Evolutionary conservation across 2,888 invertebrate genomes (phyloP).

Genomic region (Callimorpha dominula): DNA sequence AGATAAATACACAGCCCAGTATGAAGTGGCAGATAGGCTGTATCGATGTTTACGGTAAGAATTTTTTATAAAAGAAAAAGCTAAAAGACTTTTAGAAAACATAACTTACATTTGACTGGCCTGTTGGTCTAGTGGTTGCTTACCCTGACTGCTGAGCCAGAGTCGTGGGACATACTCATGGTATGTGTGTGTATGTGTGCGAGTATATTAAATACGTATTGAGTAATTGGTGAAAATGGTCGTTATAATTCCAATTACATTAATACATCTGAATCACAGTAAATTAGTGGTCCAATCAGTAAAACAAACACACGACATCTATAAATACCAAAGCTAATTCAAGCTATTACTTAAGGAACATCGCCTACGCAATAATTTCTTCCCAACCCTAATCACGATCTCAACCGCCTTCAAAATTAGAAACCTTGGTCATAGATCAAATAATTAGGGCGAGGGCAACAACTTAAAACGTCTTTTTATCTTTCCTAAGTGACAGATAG

Average conservation of each 20-base stretch:
- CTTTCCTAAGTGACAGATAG: slow-evolving; percentile 44
- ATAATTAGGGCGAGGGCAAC: slow-evolving; percentile 47
- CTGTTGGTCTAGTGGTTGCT: too few species aligned
- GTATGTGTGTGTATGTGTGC: too few species aligned
- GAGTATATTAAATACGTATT: too few species aligned
- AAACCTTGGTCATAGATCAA: slow-evolving; percentile 37
- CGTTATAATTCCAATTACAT: too few species aligned
- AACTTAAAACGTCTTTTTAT: slow-evolving; percentile 46
- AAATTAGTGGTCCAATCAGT: too few species aligned
- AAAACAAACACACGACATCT: too few species aligned
- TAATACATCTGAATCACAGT: too few species aligned
- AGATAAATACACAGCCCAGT: slow-evolving; percentile 93
- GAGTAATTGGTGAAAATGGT: too few species aligned
- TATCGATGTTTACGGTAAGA: slow-evolving; percentile 94
- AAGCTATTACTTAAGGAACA: not conserved
- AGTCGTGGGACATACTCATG: too few species aligned
- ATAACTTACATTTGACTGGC: too few species aligned
- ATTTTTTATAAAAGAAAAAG: not conserved
- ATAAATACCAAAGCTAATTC: not conserved
- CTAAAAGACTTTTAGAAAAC: too few species aligned
- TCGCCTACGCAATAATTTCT: slow-evolving; percentile 2
- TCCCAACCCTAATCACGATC: slow-evolving; percentile 5
- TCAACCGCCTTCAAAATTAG: slow-evolving; percentile 16
- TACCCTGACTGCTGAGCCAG: too few species aligned
- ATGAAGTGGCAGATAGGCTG: slow-evolving; percentile 96